Percentiles rank a stretch among this genome's conserved stretches.
Evolutionary conservation across 2,888 invertebrate genomes (phyloP).

Genomic region (Polymixis flavicincta): DNA sequence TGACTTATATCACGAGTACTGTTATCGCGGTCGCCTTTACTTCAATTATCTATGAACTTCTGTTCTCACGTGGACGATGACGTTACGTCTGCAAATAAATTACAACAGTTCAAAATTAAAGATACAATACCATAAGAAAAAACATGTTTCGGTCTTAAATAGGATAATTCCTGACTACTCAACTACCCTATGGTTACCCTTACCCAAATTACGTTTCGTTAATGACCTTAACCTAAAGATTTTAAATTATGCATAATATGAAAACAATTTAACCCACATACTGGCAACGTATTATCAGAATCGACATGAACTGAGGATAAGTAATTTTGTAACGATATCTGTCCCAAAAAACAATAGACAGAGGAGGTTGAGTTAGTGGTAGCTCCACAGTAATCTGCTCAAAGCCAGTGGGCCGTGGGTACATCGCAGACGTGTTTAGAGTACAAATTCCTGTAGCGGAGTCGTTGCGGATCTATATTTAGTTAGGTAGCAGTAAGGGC

Average conservation of each 20-base stretch:
- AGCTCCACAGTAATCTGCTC: conserved; percentile 64
- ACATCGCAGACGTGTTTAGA: conserved; percentile 77
- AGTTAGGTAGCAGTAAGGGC: conserved; percentile 76
- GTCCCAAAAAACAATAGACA: conserved; percentile 45
- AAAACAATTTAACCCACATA: neutral
- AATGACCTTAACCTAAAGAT: conserved; percentile 27
- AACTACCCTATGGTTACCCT: conserved; percentile 30
- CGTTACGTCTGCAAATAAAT: neutral
- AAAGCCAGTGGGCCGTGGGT: conserved; percentile 66
- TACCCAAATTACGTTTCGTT: conserved; percentile 15
- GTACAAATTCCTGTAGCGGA: conserved; percentile 79
- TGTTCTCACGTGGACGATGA: neutral
- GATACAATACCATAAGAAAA: neutral
- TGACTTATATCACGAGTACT: conserved; percentile 56
- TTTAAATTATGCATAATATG: conserved; percentile 15
- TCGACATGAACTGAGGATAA: conserved; percentile 4
- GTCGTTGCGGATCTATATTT: conserved; percentile 83
- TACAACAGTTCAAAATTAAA: neutral
- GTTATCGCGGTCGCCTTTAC: conserved; percentile 29
- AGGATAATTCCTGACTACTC: too few relatives aligned
- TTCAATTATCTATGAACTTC: conserved; percentile 3
- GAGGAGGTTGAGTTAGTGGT: conserved; percentile 46
- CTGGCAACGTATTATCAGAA: neutral
- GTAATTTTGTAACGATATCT: conserved; percentile 25
- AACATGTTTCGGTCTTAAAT: neutral